Percentiles rank a stretch among this genome's conserved stretches.
These are phyloP conservation scores for Chorisops tibialis DNA, from an alignment of 2,888 invertebrate species.

Conservation along the genomic window DNA sequence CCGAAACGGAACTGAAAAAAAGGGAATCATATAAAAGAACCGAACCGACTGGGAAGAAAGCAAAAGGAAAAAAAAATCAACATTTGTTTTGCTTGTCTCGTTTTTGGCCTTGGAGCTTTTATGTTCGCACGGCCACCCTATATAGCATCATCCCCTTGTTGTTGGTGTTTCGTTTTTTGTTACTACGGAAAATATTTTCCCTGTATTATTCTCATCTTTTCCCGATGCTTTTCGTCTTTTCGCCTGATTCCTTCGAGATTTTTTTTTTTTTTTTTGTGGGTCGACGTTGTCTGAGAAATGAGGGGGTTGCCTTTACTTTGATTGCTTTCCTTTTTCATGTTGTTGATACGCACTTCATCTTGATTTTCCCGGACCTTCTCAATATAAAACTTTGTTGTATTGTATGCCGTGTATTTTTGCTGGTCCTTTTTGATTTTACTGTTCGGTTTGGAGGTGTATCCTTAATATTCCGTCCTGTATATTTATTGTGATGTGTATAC, in stretches of 20 bases:
- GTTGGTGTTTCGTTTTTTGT: not conserved
- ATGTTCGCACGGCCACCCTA: not conserved
- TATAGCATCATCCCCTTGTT: not conserved
- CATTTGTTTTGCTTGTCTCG: conserved; percentile 33
- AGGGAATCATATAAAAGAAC: not conserved
- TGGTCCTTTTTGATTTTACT: too few species aligned
- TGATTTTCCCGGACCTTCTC: conserved; percentile 37
- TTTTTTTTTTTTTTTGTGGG: conserved; percentile 15
- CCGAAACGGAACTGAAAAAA: conserved; percentile 10
- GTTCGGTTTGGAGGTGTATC: too few species aligned
- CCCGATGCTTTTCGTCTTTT: not conserved
- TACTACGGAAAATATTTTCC: too few species aligned
- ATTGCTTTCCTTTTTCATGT: conserved; percentile 26
- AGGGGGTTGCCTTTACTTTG: conserved; percentile 30
- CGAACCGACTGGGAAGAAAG: too few species aligned
- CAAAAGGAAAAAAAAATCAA: conserved; percentile 24
- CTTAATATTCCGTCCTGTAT: too few species aligned
- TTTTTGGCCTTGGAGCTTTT: conserved; percentile 20
- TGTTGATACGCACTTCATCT: conserved; percentile 25
- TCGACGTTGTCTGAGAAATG: too few species aligned
- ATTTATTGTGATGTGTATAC: too few species aligned
- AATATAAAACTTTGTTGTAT: conserved; percentile 27
- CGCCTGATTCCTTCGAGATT: conserved; percentile 6
- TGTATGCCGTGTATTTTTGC: not conserved
- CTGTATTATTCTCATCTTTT: too few species aligned